These are phyloP conservation scores for Eolophus roseicapilla DNA, from an alignment of 2,113 vertebrate genomes.

Conservation along the genomic window DNA sequence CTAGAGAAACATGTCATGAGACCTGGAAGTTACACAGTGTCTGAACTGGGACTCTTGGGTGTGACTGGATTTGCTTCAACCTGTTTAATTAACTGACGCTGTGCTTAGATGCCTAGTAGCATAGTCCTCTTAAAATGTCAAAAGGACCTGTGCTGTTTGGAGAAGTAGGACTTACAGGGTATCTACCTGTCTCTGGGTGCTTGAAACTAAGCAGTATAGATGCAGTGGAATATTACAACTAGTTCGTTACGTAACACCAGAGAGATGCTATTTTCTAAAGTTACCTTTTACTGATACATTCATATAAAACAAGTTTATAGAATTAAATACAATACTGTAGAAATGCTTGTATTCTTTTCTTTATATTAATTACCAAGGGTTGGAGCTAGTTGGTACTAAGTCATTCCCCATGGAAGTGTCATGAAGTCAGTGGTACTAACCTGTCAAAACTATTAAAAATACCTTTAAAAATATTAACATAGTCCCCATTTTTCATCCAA, in stretches of 20 bases:
- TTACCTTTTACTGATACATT: not conserved
- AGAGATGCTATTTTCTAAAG: not conserved
- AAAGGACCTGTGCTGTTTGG: not conserved
- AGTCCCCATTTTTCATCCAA: not conserved
- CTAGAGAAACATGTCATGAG: not conserved
- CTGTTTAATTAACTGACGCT: not conserved
- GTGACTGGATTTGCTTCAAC: not conserved
- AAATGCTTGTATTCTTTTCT: not conserved
- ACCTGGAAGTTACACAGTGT: not conserved
- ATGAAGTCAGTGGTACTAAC: not conserved
- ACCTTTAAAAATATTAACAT: not conserved
- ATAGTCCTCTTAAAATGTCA: not conserved
- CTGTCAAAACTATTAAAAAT: not conserved
- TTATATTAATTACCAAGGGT: not conserved
- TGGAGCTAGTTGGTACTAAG: not conserved
- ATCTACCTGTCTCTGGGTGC: accelerated
- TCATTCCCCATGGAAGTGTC: not conserved
- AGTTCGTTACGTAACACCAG: not conserved
- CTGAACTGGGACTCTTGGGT: not conserved
- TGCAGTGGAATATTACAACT: not conserved
- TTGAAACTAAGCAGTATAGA: not conserved
- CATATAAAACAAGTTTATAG: not conserved
- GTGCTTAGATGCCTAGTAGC: not conserved
- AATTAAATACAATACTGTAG: not conserved
- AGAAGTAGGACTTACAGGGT: not conserved